Conservation (phyloP, 1,140 invertebrate genomes). For the Habropoda laboriosa region DNA sequence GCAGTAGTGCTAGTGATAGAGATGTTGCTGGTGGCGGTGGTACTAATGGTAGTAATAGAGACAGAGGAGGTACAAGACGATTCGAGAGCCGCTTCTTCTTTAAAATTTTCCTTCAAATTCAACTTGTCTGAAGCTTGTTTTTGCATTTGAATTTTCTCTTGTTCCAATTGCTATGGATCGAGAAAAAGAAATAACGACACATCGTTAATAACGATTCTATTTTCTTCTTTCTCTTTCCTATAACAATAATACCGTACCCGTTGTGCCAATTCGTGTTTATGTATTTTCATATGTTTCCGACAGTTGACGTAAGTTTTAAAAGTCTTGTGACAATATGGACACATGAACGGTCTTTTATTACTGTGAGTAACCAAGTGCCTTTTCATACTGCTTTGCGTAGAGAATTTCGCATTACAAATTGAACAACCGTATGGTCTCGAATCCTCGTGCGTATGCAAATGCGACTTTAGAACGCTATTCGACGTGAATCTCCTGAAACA, state of each 20-base stretch:
- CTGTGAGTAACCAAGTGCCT: conserved; percentile 86
- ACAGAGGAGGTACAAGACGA: neutral
- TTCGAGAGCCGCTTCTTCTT: neutral
- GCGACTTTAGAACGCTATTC: conserved; percentile 85
- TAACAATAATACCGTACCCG: conserved; percentile 60
- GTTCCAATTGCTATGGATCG: conserved; percentile 68
- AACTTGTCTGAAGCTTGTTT: conserved; percentile 14
- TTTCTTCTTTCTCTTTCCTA: neutral
- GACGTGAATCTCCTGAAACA: conserved; percentile 83
- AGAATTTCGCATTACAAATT: conserved; percentile 82
- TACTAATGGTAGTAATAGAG: neutral
- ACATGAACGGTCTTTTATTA: conserved; percentile 85
- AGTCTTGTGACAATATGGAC: conserved; percentile 88
- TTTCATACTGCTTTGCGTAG: conserved; percentile 86
- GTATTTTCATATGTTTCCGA: conserved; percentile 88
- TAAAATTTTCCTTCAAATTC: neutral
- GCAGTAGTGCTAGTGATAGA: neutral
- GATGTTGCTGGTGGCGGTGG: neutral
- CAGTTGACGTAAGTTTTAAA: conserved; percentile 87
- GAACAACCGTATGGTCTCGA: conserved; percentile 79
- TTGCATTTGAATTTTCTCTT: conserved; percentile 60
- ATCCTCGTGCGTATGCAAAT: conserved; percentile 84
- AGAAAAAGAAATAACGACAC: neutral
- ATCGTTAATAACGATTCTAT: neutral
- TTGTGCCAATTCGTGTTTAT: conserved; percentile 82